These are phyloP conservation scores for Euphydryas editha DNA, from an alignment of 2,888 invertebrate species.

Conservation along the genomic window DNA sequence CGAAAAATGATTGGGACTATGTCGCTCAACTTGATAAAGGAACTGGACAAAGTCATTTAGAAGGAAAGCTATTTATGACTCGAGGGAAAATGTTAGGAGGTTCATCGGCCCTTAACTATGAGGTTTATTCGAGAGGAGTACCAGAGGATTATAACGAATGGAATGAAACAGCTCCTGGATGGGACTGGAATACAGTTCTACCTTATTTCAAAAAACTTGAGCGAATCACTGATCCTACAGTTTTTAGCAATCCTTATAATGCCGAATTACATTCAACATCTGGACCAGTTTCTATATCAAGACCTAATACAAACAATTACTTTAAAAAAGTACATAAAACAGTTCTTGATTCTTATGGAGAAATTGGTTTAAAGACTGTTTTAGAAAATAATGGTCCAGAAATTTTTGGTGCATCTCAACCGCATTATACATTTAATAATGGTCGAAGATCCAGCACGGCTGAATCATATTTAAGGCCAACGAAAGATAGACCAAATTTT, in stretches of 20 bases:
- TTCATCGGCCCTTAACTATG: conserved; percentile 51
- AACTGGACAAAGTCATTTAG: conserved; percentile 46
- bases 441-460: conserved; percentile 70
- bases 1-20: conserved; percentile 53
- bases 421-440: conserved; percentile 56
- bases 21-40: conserved; percentile 47
- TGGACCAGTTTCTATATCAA: conserved; percentile 52
- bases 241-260: conserved; percentile 44
- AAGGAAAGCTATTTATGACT: conserved; percentile 46
- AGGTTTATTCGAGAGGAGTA: conserved; percentile 51
- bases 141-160: conserved; percentile 54
- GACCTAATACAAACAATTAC: conserved; percentile 47
- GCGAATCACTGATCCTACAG: conserved; percentile 47
- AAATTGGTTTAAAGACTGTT: conserved; percentile 51
- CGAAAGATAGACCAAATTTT: conserved; percentile 59
- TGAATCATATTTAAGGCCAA: conserved; percentile 61
- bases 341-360: conserved; percentile 48
- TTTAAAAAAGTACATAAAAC: conserved; percentile 46
- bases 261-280: conserved; percentile 48
- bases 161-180: conserved; percentile 50
- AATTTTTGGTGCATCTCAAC: conserved; percentile 46
- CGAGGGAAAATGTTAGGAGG: conserved; percentile 56
- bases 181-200: conserved; percentile 51
- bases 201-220: conserved; percentile 55
- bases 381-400: conserved; percentile 53